phyloP scores from a whole-genome alignment of 2,888 invertebrate genomes.

The Chrysotoxum bicinctum region DNA sequence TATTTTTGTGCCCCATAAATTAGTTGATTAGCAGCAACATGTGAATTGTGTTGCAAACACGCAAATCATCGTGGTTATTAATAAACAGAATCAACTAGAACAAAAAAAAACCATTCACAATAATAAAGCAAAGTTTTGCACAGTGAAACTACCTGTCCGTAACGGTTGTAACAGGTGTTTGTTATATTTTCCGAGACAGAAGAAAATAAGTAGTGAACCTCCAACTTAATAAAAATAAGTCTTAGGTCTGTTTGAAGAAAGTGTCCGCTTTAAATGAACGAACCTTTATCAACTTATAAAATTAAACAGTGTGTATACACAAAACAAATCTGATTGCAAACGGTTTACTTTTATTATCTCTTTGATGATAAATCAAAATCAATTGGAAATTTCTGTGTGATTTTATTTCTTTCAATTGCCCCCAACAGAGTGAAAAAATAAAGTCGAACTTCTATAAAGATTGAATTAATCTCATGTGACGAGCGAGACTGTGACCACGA shows the following conservation, averaged over 20 bases:
- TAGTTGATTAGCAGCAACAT: constrained; percentile 56
- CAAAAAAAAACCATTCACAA: constrained; percentile 26
- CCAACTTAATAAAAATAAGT: background rate
- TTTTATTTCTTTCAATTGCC: constrained; percentile 41
- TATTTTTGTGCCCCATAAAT: background rate
- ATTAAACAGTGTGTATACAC: background rate
- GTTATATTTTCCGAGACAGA: constrained; percentile 2
- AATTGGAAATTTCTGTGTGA: constrained; percentile 51
- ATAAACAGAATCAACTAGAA: constrained; percentile 24
- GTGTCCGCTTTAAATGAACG: constrained; percentile 40
- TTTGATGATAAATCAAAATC: constrained; percentile 50
- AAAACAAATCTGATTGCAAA: background rate
- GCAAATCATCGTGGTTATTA: constrained; percentile 21
- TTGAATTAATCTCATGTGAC: constrained; percentile 71
- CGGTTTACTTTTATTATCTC: background rate
- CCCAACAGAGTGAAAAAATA: constrained; percentile 30
- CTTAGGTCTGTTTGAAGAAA: constrained; percentile 44
- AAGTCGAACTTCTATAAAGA: constrained; percentile 43
- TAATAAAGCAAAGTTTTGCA: constrained; percentile 12
- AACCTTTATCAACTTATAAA: background rate
- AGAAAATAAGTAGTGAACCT: background rate
- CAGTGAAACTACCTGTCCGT: constrained; percentile 11
- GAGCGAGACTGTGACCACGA: constrained; percentile 27
- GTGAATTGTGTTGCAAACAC: constrained; percentile 35
- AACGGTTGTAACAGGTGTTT: constrained; percentile 63